Evolutionary conservation across 1,140 invertebrate genomes (phyloP).

Genomic region (Wasmannia auropunctata): DNA sequence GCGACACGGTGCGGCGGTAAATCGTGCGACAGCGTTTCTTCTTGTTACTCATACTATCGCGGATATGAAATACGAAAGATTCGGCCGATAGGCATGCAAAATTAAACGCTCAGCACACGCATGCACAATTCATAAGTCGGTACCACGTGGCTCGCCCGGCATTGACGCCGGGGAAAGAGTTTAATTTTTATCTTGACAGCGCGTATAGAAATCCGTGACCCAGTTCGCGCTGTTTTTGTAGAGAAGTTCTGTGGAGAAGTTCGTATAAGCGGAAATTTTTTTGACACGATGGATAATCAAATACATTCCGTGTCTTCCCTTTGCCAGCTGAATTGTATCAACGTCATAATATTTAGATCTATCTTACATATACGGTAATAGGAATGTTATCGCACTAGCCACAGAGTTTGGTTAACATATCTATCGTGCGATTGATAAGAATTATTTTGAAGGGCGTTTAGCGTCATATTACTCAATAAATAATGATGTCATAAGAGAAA

Average conservation of each 20-base stretch:
- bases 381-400: background rate
- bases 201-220: slow-evolving; percentile 26
- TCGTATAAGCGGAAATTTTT: slow-evolving; percentile 1
- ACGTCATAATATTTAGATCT: background rate
- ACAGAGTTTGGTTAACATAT: background rate
- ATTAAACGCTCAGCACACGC: slow-evolving; percentile 30
- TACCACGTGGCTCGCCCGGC: background rate
- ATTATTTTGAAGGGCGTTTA: background rate
- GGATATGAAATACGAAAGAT: slow-evolving; percentile 28
- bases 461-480: background rate
- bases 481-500: background rate
- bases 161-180: background rate
- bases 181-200: slow-evolving; percentile 40
- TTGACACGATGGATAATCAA: slow-evolving; percentile 1
- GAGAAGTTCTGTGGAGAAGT: too few relatives aligned
- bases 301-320: background rate
- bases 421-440: slow-evolving; percentile 16
- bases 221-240: slow-evolving; percentile 5
- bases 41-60: background rate
- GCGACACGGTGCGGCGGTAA: background rate
- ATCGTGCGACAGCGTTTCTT: background rate
- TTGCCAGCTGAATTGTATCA: background rate
- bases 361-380: background rate
- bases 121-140: slow-evolving; percentile 44
- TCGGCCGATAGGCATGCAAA: slow-evolving; percentile 37